Percentiles rank a stretch among this genome's conserved stretches.
phyloP scores from a whole-genome alignment of 2,888 invertebrate genomes.

The Melanostoma mellinum region DNA sequence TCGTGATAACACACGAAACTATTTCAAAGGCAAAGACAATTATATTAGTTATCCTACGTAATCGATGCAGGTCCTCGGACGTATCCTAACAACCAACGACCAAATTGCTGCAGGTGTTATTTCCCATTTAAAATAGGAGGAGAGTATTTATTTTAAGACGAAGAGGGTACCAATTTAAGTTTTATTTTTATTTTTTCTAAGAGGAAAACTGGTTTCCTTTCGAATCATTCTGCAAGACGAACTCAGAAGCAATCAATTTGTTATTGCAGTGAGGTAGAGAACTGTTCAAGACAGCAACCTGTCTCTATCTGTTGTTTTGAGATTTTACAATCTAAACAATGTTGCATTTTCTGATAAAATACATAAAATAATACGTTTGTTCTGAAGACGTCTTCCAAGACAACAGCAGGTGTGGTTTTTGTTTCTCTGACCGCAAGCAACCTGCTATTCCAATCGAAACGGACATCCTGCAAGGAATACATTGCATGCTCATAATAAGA shows the following conservation, averaged over 20 bases:
- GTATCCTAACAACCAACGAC: not conserved
- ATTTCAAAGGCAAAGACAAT: slow-evolving; percentile 30
- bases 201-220: not conserved
- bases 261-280: too few relatives aligned
- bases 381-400: too few relatives aligned
- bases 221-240: not conserved
- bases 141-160: slow-evolving; percentile 3
- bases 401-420: too few relatives aligned
- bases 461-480: too few relatives aligned
- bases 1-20: not conserved
- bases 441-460: too few relatives aligned
- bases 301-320: too few relatives aligned
- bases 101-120: slow-evolving; percentile 38
- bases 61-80: slow-evolving; percentile 23
- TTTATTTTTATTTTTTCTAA: not conserved
- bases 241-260: too few relatives aligned
- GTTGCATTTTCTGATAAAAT: not conserved
- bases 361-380: too few relatives aligned
- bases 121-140: slow-evolving; percentile 24
- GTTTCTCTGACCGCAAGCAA: too few relatives aligned
- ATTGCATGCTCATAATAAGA: too few relatives aligned
- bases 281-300: too few relatives aligned
- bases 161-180: not conserved
- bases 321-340: not conserved
- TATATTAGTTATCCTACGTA: slow-evolving; percentile 40